These are phyloP conservation scores for Geococcyx californianus DNA, from an alignment of 2,113 vertebrate species.

Conservation along the genomic window DNA sequence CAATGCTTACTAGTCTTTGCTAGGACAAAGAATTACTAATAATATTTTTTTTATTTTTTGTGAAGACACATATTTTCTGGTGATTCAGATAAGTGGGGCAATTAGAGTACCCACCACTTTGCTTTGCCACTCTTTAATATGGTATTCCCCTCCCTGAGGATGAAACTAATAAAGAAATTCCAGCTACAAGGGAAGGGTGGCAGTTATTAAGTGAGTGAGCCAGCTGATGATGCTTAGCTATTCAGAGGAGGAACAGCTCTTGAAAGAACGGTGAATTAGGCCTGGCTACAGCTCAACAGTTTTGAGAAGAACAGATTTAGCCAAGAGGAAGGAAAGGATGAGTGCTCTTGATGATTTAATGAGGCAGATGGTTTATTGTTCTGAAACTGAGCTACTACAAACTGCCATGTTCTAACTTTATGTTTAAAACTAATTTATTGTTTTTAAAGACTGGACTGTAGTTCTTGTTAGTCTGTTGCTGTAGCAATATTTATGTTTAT, in stretches of 20 bases:
- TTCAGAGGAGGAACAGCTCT: background rate
- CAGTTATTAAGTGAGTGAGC: background rate
- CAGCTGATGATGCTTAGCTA: background rate
- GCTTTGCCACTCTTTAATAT: background rate
- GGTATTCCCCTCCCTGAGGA: background rate
- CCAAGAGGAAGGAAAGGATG: slow-evolving; percentile 30
- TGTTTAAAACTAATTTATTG: background rate
- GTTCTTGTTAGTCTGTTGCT: background rate
- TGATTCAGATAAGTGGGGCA: background rate
- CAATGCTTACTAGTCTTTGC: background rate
- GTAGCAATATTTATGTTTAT: background rate
- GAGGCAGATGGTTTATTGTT: slow-evolving; percentile 50
- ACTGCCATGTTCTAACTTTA: background rate
- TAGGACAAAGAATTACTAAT: background rate
- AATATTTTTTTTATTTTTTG: background rate
- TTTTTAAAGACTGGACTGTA: background rate
- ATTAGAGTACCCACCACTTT: background rate
- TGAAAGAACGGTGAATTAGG: slow-evolving; percentile 3
- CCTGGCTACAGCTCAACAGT: slow-evolving; percentile 9
- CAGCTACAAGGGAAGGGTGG: background rate
- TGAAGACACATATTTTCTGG: accelerated
- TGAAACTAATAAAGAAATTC: background rate
- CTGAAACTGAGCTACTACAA: background rate
- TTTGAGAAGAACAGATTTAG: slow-evolving; percentile 7
- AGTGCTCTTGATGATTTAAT: slow-evolving; percentile 38